Evolutionary conservation across 2,888 invertebrate genomes (phyloP).

Genomic region (Antheraea yamamai): DNA sequence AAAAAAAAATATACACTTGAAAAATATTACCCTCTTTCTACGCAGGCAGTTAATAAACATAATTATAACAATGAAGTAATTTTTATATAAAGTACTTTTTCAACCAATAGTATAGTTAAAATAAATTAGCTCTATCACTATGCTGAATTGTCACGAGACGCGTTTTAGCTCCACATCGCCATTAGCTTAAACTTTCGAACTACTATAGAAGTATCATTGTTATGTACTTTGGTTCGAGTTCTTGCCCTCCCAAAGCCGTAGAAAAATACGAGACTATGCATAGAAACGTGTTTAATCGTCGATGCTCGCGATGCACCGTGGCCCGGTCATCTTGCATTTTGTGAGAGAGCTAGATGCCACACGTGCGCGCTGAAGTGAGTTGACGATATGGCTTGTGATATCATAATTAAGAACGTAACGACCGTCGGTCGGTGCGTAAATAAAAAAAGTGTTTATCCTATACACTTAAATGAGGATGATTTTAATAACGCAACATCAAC

Average conservation of each 20-base stretch:
- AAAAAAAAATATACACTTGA: neutral
- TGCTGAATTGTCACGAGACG: conserved; percentile 54
- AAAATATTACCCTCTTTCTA: too few relatives aligned
- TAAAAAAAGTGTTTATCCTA: conserved; percentile 75
- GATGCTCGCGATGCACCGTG: conserved; percentile 61
- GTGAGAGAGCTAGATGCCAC: conserved; percentile 53
- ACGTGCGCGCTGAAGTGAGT: conserved; percentile 52
- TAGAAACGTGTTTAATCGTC: conserved; percentile 80
- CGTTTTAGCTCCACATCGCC: conserved; percentile 42
- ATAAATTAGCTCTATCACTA: conserved; percentile 63
- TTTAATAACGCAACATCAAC: conserved; percentile 66
- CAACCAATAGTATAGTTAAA: conserved; percentile 27
- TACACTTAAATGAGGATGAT: conserved; percentile 64
- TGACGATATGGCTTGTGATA: conserved; percentile 74
- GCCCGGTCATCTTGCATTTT: conserved; percentile 56
- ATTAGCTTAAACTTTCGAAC: conserved; percentile 42
- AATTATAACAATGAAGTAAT: conserved; percentile 33
- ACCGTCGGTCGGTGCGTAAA: conserved; percentile 54
- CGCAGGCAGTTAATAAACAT: too few relatives aligned
- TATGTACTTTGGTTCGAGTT: conserved; percentile 46
- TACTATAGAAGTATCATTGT: conserved; percentile 47
- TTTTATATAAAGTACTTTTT: neutral
- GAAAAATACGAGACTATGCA: conserved; percentile 71
- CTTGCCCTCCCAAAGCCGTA: conserved; percentile 34
- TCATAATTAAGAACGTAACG: conserved; percentile 70